phyloP scores from a whole-genome alignment of 2,888 invertebrate genomes.

The Epinotia brunnichana region DNA sequence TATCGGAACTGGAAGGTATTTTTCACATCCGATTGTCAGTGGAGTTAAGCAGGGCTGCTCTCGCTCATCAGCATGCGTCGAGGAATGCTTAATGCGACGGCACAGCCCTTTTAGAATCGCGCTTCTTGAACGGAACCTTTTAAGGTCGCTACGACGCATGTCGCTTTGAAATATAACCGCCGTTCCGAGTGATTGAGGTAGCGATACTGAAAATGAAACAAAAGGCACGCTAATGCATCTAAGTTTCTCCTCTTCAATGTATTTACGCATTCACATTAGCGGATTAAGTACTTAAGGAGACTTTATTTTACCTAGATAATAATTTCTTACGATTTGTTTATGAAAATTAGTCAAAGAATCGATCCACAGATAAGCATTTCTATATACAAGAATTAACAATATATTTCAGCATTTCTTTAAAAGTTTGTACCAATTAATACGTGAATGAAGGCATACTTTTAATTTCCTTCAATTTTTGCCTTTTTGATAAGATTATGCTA shows the following conservation, averaged over 20 bases:
- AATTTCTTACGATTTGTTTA: no score
- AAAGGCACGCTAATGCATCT: constrained; percentile 40
- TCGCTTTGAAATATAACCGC: constrained; percentile 55
- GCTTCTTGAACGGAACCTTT: constrained; percentile 60
- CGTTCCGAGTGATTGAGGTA: constrained; percentile 55
- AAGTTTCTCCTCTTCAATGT: constrained; percentile 22
- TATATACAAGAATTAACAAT: no score
- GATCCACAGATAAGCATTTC: no score
- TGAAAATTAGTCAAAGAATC: no score
- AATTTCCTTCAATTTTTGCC: no score
- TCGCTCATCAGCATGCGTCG: constrained; percentile 52
- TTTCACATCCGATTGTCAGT: constrained; percentile 54
- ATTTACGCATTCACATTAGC: constrained; percentile 25
- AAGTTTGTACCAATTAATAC: no score
- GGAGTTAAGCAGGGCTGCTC: constrained; percentile 47
- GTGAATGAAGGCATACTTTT: no score
- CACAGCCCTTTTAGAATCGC: constrained; percentile 59
- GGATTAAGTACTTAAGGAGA: neutral
- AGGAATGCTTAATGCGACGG: constrained; percentile 52
- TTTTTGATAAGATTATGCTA: no score
- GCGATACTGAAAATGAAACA: constrained; percentile 49
- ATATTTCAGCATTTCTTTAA: no score
- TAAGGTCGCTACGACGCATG: constrained; percentile 59
- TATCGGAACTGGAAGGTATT: constrained; percentile 49
- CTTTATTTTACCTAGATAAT: neutral